Base-by-base conservation (phyloP, 2,888 invertebrate species). In the Rhaphigaster nebulosa region DNA sequence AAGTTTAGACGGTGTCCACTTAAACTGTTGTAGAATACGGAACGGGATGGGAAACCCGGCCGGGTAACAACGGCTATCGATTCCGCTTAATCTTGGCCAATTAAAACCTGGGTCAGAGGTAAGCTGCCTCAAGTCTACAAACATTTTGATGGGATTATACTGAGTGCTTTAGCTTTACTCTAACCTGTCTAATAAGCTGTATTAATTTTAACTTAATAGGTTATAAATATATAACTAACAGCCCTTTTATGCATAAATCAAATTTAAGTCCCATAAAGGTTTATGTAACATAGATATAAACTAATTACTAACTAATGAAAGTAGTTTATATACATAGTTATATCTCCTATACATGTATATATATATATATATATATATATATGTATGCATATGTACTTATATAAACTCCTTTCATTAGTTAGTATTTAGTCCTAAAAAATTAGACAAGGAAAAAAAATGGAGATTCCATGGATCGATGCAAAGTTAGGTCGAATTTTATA, bases 61-160 rank as follows among this genome's bases (percentile, higher is more conserved):
- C 0, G 18, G 29, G 70, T 76, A 76, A 76, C 70, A 38, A 76
- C 70, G 20, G 29, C 70, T 76, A 84, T 84, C 45, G 84, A 84
- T 84, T 45, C 41, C n/a, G 20, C 26, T 50, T 84, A 84, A 84
- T 84, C 84, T 80, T n/a, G 45, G 45, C 45, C 45, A 45, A 84
- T 84, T 84, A 84, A 84, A 84, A 84, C 84, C n/a, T n/a, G 41
- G 84, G 84, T 20, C 70, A 76, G 70, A n/a, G 70, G 15, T 76
- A 76, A 76, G 5, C 38, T 23, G 20, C 8, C 70, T 76, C 20
- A 20, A 65, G 34, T 20, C 20, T 38, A 76, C 70, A 38, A 38
- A 76, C 38, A 76, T 34, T 76, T 76, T 76, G 70, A 76, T 20
- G 38, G 38, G 34, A 34, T 65, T 34, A 65, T 29, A 18, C 15